Evolutionary conservation across 2,888 invertebrate genomes (phyloP).

Genomic region (Apamea monoglypha): DNA sequence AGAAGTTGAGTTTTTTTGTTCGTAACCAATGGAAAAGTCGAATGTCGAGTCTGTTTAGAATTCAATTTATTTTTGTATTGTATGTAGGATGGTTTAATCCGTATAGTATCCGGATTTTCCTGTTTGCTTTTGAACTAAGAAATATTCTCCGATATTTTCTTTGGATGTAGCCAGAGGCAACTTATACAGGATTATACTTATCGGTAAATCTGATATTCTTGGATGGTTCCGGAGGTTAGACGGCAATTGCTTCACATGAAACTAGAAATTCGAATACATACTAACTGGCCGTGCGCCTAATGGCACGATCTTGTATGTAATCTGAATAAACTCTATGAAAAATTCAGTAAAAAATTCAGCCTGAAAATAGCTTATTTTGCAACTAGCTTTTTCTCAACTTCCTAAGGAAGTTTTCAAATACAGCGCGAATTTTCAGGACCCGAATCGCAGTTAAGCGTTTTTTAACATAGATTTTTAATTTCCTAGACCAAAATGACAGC

Average conservation of each 20-base stretch:
- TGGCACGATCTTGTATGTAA: background rate
- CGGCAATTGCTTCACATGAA: background rate
- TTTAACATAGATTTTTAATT: too few species aligned
- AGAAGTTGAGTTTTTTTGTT: slow-evolving; percentile 61
- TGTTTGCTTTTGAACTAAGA: slow-evolving; percentile 18
- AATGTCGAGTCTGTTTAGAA: slow-evolving; percentile 56
- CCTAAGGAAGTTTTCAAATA: background rate
- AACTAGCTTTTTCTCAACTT: background rate
- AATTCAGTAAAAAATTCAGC: background rate
- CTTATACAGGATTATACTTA: background rate
- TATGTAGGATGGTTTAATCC: slow-evolving; percentile 50
- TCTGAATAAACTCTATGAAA: background rate
- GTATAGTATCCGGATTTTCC: slow-evolving; percentile 4
- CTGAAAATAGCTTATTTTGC: background rate
- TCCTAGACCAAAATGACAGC: too few species aligned
- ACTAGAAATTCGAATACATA: background rate
- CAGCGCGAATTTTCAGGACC: background rate
- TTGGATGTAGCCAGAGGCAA: background rate
- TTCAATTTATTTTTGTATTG: slow-evolving; percentile 67
- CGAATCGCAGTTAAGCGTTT: background rate
- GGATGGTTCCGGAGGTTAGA: background rate
- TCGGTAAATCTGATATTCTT: background rate
- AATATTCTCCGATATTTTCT: slow-evolving; percentile 4
- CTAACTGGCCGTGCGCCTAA: background rate
- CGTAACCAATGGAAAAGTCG: slow-evolving; percentile 52